phyloP scores from a whole-genome alignment of 1,140 invertebrate genomes.

The Idris sp. region DNA sequence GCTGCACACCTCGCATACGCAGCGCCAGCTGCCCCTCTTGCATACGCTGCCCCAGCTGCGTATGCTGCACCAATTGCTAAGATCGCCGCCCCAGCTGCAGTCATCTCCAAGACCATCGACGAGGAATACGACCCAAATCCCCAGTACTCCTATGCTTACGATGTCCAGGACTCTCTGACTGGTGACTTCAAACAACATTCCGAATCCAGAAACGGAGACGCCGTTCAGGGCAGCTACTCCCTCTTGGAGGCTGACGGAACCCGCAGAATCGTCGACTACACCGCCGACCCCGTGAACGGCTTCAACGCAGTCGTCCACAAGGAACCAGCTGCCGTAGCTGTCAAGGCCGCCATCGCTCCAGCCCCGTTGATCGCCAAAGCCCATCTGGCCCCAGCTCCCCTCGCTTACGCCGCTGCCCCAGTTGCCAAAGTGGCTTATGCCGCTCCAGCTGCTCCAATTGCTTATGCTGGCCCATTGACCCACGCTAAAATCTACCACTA shows the following conservation, averaged over 20 bases:
- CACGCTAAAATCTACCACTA: slow-evolving; percentile 43
- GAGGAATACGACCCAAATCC: slow-evolving; percentile 72
- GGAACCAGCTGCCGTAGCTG: slow-evolving; percentile 53
- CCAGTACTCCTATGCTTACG: slow-evolving; percentile 79
- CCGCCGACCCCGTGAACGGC: slow-evolving; percentile 67
- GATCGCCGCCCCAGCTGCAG: slow-evolving; percentile 40
- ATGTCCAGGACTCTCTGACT: slow-evolving; percentile 79
- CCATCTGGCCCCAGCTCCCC: slow-evolving; percentile 4
- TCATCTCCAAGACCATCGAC: slow-evolving; percentile 62
- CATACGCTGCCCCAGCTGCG: slow-evolving; percentile 37
- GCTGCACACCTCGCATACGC: slow-evolving; percentile 12
- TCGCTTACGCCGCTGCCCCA: slow-evolving; percentile 32
- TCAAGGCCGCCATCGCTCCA: slow-evolving; percentile 41
- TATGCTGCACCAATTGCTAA: slow-evolving; percentile 63
- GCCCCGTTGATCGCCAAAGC: slow-evolving; percentile 29
- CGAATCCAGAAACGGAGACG: slow-evolving; percentile 81
- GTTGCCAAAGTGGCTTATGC: slow-evolving; percentile 32
- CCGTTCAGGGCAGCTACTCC: slow-evolving; percentile 72
- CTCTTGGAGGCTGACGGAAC: slow-evolving; percentile 68
- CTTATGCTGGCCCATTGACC: slow-evolving; percentile 49
- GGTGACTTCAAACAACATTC: slow-evolving; percentile 82
- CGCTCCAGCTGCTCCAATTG: slow-evolving; percentile 62
- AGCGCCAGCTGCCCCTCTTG: slow-evolving; percentile 21
- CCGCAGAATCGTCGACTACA: slow-evolving; percentile 66
- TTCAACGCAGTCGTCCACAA: slow-evolving; percentile 70